Evolutionary conservation across 2,113 vertebrate species (phyloP), one percentile per base, ranked within the genome.

Genomic region (Notarius quadriscutis): DNA sequence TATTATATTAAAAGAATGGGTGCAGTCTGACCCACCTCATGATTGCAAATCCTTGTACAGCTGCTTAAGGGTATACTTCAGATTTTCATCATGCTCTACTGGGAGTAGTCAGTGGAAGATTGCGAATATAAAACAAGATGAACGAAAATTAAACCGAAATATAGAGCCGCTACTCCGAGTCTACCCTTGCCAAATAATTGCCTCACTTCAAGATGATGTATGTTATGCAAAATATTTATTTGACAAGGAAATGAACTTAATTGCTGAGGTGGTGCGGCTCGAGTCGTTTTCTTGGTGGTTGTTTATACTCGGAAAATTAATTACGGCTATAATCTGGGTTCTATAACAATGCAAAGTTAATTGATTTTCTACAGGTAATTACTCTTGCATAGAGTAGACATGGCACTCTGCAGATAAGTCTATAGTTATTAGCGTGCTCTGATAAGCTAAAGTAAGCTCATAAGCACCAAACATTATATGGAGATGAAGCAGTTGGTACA

Each of bases 341-440:
- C 77, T 65, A 85, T 89, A 86, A 85, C 87, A 84, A 89, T 86
- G 87, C 87, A 85, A 85, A 87, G 85, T 85, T 87, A 91, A 89
- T 91, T 91, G 87, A 65, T 88, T 85, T 89, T 89, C 80, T 79
- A 34, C 87, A 88, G 90, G 85, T 89, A 88, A 91, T 91, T 89
- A 88, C 78, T 89, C 90, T 89, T 84, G 86, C 77, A 83, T 77
- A 67, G 84, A 27, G 48, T 85, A 55, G 83, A 83, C 55, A 72
- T 85, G 90, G 51, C 88, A 87, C 55, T 60, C 15, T 72, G 41
- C 41, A 86, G 89, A 90, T 86, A 90, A 83, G 84, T 62, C 30
- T 20, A 82, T 85, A 87, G 83, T 84, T 74, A 81, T 86, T 89
- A 84, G 72, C 14, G n/a, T 80, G 77, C 82, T 63, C 63, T 65